These are phyloP conservation scores for Spodoptera frugiperda DNA, from an alignment of 1,140 invertebrate genomes.

Conservation along the genomic window DNA sequence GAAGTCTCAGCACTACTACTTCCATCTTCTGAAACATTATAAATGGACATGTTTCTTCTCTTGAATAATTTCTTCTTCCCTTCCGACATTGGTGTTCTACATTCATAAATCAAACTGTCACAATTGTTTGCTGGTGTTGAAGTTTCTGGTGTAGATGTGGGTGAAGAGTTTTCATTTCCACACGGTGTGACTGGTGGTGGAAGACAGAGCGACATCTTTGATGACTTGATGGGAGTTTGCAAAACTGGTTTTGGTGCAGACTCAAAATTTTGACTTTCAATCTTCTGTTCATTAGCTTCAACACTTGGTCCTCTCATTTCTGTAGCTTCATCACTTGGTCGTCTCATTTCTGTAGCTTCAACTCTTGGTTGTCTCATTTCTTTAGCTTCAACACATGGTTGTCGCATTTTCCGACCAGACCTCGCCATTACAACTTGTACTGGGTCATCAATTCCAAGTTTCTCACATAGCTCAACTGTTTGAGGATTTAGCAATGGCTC, in stretches of 20 bases:
- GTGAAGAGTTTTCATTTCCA: conserved; percentile 56
- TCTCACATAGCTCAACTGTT: conserved; percentile 93
- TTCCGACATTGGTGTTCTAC: conserved; percentile 65
- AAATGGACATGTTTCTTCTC: conserved; percentile 80
- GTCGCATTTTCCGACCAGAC: conserved; percentile 69
- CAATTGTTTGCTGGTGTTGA: conserved; percentile 49
- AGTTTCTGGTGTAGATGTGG: not conserved
- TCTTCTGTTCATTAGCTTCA: too few relatives aligned
- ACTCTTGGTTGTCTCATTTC: not conserved
- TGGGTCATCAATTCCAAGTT: conserved; percentile 86
- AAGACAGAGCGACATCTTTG: conserved; percentile 66
- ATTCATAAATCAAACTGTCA: conserved; percentile 58
- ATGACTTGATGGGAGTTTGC: conserved; percentile 63
- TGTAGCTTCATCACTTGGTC: too few relatives aligned
- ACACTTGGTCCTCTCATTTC: too few relatives aligned
- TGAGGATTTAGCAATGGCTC: conserved; percentile 91
- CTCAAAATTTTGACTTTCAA: too few relatives aligned
- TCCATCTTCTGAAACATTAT: conserved; percentile 71
- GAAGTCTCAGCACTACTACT: conserved; percentile 56
- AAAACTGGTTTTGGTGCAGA: conserved; percentile 15
- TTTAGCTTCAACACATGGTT: conserved; percentile 49
- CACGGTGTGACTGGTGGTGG: conserved; percentile 75
- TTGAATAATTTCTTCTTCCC: conserved; percentile 80
- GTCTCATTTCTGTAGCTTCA: not conserved
- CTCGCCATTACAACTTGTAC: conserved; percentile 77